Base-by-base conservation (phyloP, 2,888 invertebrate genomes). In the Parnassius glacialis region DNA sequence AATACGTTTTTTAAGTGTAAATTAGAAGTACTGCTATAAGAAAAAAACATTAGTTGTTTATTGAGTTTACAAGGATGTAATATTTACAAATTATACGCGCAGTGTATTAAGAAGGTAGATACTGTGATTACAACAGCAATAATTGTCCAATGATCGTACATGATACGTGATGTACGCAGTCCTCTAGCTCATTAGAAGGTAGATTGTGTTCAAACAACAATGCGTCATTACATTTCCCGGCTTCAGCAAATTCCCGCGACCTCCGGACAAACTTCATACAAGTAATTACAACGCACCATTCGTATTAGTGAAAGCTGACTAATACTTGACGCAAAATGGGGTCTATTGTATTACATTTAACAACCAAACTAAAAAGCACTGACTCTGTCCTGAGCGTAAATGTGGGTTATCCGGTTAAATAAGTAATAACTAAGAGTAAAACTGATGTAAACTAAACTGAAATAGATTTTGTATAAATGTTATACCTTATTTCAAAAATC, bases 291-390 rank as follows among this genome's bases (percentile, higher is more conserved):
- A 68, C 72, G 71, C 70, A 68, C 70, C 67, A 70, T 74, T 69
- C 68, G 67, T 73, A 69, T 74, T 72, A 83, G 85, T 81, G 83
- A 87, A 86, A 85, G 85, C 80, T 81, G 78, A 74, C 72, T 71
- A 70, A 73, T 61, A 64, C 60, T 72, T 72, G 70, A 75, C 72
- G 70, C 71, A 70, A 79, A 79, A 78, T 76, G 73, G 73, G 78
- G 70, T 64, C 67, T 64, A 61, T 68, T 67, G 69, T 65, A 60
- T 60, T 47, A 47, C 51, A 66, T 65, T 67, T 62, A 61, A 47
- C 53, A 58, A 52, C 44, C 3, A 9, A 9, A 13, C 10, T 9
- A 34, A 34, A 16, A 2, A 50, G n/a, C 13, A 47, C n/a, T n/a
- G 9, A n/a, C 9, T 11, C 13, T 47, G n/a, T 43, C 43, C 43